These are phyloP conservation scores for Pavo muticus DNA, from an alignment of 2,113 vertebrate genomes.

Conservation along the genomic window DNA sequence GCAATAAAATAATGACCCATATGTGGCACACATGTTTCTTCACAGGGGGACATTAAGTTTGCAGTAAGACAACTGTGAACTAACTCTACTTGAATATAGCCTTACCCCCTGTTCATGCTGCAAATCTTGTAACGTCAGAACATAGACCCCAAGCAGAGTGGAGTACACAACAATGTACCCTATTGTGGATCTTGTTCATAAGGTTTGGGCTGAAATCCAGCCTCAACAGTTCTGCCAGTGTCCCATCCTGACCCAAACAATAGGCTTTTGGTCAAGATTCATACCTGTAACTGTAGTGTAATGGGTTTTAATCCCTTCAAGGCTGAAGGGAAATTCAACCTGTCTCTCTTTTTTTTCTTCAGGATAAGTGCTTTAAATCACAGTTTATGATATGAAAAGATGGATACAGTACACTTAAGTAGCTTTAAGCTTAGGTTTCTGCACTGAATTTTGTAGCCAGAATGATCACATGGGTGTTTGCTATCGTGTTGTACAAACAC, in stretches of 20 bases:
- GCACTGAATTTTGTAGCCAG: neutral
- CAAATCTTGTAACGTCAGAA: neutral
- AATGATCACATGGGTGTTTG: neutral
- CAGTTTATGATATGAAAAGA: neutral
- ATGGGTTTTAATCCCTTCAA: neutral
- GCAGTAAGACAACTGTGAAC: neutral
- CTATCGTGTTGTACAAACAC: neutral
- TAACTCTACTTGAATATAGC: neutral
- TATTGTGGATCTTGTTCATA: neutral
- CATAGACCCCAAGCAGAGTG: fast-evolving
- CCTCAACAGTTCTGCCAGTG: neutral
- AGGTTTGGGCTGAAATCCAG: neutral
- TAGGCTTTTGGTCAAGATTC: neutral
- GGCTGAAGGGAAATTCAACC: neutral
- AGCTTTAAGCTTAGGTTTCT: neutral
- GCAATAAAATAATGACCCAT: neutral
- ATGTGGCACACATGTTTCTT: neutral
- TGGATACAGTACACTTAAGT: neutral
- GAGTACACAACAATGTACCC: neutral
- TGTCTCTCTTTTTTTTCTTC: neutral
- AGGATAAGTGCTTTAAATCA: neutral
- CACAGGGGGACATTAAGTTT: neutral
- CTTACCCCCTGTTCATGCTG: neutral
- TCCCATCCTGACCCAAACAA: neutral
- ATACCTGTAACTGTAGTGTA: neutral